Percentiles rank a stretch among this genome's conserved stretches.
Evolutionary conservation across 2,888 invertebrate species (phyloP).

Genomic region (Rhogogaster chlorosoma): DNA sequence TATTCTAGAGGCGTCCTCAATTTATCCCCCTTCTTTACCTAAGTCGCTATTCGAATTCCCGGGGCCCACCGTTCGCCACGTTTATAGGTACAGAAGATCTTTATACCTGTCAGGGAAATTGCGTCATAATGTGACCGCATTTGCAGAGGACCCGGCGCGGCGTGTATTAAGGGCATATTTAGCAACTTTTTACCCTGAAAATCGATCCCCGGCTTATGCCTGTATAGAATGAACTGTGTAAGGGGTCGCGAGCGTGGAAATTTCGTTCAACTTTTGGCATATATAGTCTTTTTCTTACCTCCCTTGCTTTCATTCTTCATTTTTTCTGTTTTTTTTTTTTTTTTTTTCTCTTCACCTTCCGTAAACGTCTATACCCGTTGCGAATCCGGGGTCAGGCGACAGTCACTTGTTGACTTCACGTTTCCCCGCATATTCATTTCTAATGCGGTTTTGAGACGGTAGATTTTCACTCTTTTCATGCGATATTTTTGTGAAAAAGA

Average conservation of each 20-base stretch:
- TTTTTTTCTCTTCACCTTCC: background rate
- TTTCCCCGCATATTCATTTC: constrained; percentile 39
- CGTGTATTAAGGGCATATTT: constrained; percentile 70
- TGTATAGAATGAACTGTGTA: background rate
- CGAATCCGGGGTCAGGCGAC: constrained; percentile 63
- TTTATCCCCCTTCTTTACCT: constrained; percentile 24
- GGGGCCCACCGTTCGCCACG: constrained; percentile 20
- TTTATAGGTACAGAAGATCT: constrained; percentile 32
- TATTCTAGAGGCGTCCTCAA: constrained; percentile 28
- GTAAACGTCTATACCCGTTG: constrained; percentile 57
- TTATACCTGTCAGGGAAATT: constrained; percentile 38
- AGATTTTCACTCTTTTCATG: constrained; percentile 30
- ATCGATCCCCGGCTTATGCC: constrained; percentile 28
- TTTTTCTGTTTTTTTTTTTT: background rate
- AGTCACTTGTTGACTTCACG: constrained; percentile 63
- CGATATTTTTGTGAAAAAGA: background rate
- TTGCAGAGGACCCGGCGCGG: constrained; percentile 51
- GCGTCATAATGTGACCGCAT: constrained; percentile 52
- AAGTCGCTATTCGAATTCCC: background rate
- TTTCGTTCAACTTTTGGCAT: constrained; percentile 33
- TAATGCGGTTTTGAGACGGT: constrained; percentile 45
- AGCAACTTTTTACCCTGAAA: constrained; percentile 64
- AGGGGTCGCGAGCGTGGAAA: constrained; percentile 47
- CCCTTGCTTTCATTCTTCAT: background rate
- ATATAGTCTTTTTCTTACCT: background rate